Evolutionary conservation across 2,888 invertebrate genomes (phyloP).

Genomic region (Trissolcus brochymenae): DNA sequence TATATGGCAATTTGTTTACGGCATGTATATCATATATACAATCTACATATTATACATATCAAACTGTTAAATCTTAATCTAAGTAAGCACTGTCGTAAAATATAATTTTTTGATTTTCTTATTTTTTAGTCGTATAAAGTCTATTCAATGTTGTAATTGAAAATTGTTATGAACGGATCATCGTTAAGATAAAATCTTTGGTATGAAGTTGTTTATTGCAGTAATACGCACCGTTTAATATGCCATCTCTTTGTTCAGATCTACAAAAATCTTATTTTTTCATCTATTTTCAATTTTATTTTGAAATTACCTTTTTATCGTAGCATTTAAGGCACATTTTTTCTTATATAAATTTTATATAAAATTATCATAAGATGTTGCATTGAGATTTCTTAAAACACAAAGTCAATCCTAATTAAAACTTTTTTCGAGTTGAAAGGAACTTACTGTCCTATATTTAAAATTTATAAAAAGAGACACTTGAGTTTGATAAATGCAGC

Average conservation of each 20-base stretch:
- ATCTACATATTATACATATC: slow-evolving; percentile 50
- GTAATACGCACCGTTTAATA: slow-evolving; percentile 48
- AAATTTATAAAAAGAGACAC: slow-evolving; percentile 10
- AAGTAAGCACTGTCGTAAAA: slow-evolving; percentile 41
- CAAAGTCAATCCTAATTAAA: slow-evolving; percentile 1
- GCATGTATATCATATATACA: slow-evolving; percentile 52
- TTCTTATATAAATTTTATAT: slow-evolving; percentile 1
- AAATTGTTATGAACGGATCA: slow-evolving; percentile 31
- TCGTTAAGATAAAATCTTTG: slow-evolving; percentile 69
- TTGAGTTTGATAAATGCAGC: slow-evolving; percentile 49
- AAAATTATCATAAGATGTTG: not conserved
- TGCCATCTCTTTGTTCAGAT: slow-evolving; percentile 4
- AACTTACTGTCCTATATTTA: too few relatives aligned
- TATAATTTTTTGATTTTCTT: slow-evolving; percentile 36
- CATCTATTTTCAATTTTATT: too few relatives aligned
- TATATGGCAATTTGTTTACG: slow-evolving; percentile 34
- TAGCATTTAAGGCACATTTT: slow-evolving; percentile 20
- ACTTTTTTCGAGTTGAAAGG: not conserved
- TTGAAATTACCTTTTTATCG: not conserved
- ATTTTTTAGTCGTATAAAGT: slow-evolving; percentile 15
- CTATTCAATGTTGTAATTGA: slow-evolving; percentile 31
- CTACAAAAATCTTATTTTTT: slow-evolving; percentile 1
- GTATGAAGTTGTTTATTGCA: slow-evolving; percentile 72
- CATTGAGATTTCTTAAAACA: not conserved
- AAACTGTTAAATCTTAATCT: slow-evolving; percentile 23